These are phyloP conservation scores for Drosophila cardini DNA, from an alignment of 1,140 invertebrate species.

Conservation along the genomic window DNA sequence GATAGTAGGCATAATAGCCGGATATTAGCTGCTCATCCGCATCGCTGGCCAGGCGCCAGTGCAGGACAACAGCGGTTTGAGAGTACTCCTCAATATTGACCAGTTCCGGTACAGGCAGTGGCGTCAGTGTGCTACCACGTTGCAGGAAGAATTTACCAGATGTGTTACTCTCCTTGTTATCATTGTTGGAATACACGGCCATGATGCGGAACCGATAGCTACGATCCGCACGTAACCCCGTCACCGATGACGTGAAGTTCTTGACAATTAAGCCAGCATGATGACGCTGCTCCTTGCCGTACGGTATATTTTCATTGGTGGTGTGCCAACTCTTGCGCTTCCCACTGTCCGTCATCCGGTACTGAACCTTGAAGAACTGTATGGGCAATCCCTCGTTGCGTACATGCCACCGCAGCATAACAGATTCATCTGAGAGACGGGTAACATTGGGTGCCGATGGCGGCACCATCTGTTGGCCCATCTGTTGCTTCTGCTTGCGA, in stretches of 20 bases:
- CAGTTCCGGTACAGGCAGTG: slow-evolving; percentile 90
- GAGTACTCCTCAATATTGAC: slow-evolving; percentile 89
- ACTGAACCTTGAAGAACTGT: slow-evolving; percentile 92
- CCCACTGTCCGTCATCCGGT: slow-evolving; percentile 61
- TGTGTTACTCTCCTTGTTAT: slow-evolving; percentile 93
- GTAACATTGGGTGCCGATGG: slow-evolving; percentile 94
- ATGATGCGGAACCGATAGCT: slow-evolving; percentile 93
- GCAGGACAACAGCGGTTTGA: slow-evolving; percentile 89
- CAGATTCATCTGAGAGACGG: slow-evolving; percentile 93
- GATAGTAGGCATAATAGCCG: slow-evolving; percentile 96
- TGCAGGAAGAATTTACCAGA: slow-evolving; percentile 92
- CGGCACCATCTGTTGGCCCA: slow-evolving; percentile 88
- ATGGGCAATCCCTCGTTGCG: slow-evolving; percentile 92
- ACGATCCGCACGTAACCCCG: slow-evolving; percentile 89
- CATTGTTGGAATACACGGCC: slow-evolving; percentile 96
- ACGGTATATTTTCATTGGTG: slow-evolving; percentile 91
- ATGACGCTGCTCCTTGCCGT: slow-evolving; percentile 87
- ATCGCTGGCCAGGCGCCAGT: slow-evolving; percentile 86
- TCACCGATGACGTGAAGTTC: slow-evolving; percentile 86
- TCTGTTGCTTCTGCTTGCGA: slow-evolving; percentile 34
- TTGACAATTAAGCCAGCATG: slow-evolving; percentile 88
- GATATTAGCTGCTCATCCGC: slow-evolving; percentile 60
- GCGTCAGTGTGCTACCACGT: slow-evolving; percentile 86
- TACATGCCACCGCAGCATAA: slow-evolving; percentile 95
- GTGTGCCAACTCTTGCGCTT: slow-evolving; percentile 90